Evolutionary conservation across 2,797 vertebrate species (phyloP).

Genomic region (Manis javanica): DNA sequence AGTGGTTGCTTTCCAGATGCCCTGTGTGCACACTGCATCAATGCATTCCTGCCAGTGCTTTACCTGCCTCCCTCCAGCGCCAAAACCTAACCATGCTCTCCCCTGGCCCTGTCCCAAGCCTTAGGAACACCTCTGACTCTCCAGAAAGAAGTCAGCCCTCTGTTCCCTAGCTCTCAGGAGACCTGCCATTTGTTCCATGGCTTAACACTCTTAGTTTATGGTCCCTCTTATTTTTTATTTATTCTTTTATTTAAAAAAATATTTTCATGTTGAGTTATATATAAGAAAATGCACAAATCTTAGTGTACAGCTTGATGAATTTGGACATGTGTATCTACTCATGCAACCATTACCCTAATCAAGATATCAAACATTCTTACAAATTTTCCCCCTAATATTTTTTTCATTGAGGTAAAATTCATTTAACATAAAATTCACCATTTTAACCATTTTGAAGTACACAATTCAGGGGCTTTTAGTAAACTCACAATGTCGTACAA

Average conservation of each 20-base stretch:
- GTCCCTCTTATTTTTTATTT: background rate
- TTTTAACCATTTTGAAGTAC: background rate
- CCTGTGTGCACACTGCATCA: rapidly evolving
- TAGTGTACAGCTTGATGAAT: too few relatives aligned
- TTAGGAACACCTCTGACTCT: background rate
- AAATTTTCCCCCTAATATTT: too few relatives aligned
- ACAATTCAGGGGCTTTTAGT: background rate
- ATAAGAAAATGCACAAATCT: too few relatives aligned
- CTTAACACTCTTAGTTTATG: background rate
- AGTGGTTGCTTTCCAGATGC: background rate
- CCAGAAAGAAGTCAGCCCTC: too few relatives aligned
- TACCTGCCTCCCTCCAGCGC: background rate
- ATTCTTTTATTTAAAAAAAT: too few relatives aligned
- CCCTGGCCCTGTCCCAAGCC: background rate
- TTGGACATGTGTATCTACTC: too few relatives aligned
- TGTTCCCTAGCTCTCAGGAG: background rate
- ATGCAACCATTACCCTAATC: too few relatives aligned
- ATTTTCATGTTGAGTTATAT: too few relatives aligned
- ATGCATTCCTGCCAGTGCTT: rapidly evolving
- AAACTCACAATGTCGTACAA: background rate
- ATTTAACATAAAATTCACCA: background rate
- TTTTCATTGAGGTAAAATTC: background rate
- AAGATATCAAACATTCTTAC: too few relatives aligned
- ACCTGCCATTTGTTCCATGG: background rate
- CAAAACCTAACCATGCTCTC: background rate